phyloP scores from a whole-genome alignment of 2,888 invertebrate species.

The Chaetoderma sp. region DNA sequence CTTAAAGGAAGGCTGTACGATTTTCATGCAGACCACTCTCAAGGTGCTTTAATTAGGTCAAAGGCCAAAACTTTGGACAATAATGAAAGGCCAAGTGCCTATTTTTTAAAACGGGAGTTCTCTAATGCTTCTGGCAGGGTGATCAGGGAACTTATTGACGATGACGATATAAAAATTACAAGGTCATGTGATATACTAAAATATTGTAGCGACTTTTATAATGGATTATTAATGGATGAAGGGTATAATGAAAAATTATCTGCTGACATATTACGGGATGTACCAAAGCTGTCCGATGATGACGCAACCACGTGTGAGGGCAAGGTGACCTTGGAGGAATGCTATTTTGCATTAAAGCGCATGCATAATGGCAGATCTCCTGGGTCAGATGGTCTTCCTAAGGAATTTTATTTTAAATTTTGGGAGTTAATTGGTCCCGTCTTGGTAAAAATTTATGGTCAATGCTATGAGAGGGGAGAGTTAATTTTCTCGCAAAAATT shows the following conservation, averaged over 20 bases:
- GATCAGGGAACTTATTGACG: no score
- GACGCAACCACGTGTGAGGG: neutral
- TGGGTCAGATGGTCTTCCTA: slow-evolving; percentile 13
- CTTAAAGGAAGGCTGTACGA: no score
- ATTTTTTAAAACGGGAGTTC: slow-evolving; percentile 8
- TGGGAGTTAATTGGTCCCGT: neutral
- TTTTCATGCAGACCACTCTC: no score
- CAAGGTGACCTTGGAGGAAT: neutral
- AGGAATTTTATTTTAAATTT: slow-evolving; percentile 16
- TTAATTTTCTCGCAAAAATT: neutral
- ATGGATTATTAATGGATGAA: no score
- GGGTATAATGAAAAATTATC: no score
- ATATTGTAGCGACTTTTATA: no score
- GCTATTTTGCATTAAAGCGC: neutral
- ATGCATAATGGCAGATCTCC: slow-evolving; percentile 13
- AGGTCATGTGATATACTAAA: no score
- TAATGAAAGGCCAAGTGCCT: slow-evolving; percentile 6
- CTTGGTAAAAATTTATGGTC: neutral
- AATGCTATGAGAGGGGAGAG: neutral
- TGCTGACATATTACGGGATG: no score
- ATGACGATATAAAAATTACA: no score
- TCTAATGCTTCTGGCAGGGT: neutral
- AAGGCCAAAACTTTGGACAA: neutral
- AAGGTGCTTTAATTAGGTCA: neutral
- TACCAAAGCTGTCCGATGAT: neutral